A percentile compares a stretch with the other conserved stretches of the same genome.
phyloP scores from a whole-genome alignment of 2,113 vertebrate genomes.

The Heptranchias perlo region DNA sequence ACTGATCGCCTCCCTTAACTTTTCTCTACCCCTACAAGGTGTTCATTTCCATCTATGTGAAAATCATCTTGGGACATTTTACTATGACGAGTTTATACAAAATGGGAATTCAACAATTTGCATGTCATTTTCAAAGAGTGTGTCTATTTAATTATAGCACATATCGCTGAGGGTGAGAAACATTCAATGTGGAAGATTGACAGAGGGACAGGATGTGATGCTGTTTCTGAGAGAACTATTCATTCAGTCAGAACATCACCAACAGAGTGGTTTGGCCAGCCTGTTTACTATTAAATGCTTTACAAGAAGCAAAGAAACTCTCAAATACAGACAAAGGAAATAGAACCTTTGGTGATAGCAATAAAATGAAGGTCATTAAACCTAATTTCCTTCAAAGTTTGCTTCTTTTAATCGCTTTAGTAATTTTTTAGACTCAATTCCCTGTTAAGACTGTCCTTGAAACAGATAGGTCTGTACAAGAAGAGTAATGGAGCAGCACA shows the following conservation, averaged over 20 bases:
- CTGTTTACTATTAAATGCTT: neutral
- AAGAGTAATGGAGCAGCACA: no score
- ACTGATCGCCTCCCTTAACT: neutral
- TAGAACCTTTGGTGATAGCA: neutral
- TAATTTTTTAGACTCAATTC: no score
- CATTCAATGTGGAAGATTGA: neutral
- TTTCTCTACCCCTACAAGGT: neutral
- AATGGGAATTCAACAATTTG: no score
- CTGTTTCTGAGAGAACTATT: neutral
- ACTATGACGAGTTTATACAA: no score
- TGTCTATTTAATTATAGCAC: neutral
- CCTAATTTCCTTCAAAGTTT: neutral
- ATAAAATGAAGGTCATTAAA: neutral
- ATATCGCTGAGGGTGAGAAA: neutral
- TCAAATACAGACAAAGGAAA: neutral
- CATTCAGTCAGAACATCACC: neutral
- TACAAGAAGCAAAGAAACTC: neutral
- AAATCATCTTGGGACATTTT: neutral
- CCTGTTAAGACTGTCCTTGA: no score
- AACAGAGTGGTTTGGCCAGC: neutral
- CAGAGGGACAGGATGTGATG: neutral
- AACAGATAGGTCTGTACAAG: no score
- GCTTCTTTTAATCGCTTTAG: neutral
- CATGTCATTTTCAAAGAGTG: neutral
- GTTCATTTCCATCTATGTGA: neutral